Conservation (phyloP, 2,888 invertebrate species). For the Sphinx pinastri region DNA sequence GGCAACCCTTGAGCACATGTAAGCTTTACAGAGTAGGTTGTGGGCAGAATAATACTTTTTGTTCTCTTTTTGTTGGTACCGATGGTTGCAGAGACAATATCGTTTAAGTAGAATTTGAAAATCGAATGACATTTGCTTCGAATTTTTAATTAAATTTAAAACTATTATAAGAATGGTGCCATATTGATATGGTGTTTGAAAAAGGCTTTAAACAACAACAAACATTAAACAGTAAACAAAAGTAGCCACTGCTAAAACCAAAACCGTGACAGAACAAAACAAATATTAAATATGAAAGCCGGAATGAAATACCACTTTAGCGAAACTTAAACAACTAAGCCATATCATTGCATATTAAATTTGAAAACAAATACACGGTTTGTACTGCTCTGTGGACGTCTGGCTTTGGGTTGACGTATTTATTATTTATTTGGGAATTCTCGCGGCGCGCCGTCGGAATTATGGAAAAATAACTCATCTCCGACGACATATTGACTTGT, state of each 20-base stretch:
- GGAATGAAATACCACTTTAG: conserved; percentile 31
- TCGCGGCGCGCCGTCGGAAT: conserved; percentile 61
- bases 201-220: background rate
- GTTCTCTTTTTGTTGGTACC: background rate
- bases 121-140: too few species aligned
- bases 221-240: background rate
- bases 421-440: conserved; percentile 83
- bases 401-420: conserved; percentile 67
- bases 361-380: conserved; percentile 56
- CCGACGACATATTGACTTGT: conserved; percentile 78
- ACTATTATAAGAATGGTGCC: too few species aligned
- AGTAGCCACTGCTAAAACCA: background rate
- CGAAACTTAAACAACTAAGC: conserved; percentile 45
- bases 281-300: conserved; percentile 25
- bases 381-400: conserved; percentile 50
- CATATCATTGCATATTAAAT: conserved; percentile 59
- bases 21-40: conserved; percentile 9
- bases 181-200: background rate
- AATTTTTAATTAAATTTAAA: too few species aligned
- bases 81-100: background rate
- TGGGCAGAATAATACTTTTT: background rate
- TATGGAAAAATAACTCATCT: conserved; percentile 82
- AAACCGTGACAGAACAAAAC: conserved; percentile 11
- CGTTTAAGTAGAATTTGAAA: background rate
- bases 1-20: background rate